These are phyloP conservation scores for Intellagama lesueurii DNA, from an alignment of 2,797 vertebrate genomes.

Conservation along the genomic window DNA sequence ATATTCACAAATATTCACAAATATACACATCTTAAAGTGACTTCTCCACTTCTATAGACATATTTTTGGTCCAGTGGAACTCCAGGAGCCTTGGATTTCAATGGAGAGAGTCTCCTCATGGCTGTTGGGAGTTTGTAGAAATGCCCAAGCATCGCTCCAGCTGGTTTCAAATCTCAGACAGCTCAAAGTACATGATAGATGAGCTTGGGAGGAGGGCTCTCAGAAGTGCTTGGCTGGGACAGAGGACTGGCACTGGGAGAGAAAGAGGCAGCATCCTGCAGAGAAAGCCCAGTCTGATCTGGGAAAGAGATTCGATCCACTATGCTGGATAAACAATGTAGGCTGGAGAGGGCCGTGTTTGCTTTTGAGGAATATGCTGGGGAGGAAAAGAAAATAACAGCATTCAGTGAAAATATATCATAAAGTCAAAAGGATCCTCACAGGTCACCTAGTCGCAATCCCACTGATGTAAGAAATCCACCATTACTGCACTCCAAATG, in stretches of 20 bases:
- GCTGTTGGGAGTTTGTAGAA: background rate
- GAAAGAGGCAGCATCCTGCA: conserved; percentile 76
- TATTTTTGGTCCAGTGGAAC: conserved; percentile 36
- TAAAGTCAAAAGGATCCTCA: background rate
- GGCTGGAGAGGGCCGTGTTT: conserved; percentile 86
- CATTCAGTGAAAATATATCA: background rate
- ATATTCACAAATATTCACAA: conserved; percentile 75
- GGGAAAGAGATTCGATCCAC: conserved; percentile 92
- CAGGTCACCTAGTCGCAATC: background rate
- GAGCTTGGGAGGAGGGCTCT: conserved; percentile 83
- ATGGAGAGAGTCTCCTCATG: background rate
- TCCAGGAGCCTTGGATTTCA: conserved; percentile 23
- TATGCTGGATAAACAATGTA: conserved; percentile 96
- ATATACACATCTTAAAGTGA: conserved; percentile 80
- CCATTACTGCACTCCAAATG: background rate
- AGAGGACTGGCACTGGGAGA: conserved; percentile 84
- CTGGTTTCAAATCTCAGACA: conserved; percentile 25
- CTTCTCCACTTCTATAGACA: conserved; percentile 77
- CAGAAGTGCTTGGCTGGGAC: conserved; percentile 88
- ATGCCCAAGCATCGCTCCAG: background rate
- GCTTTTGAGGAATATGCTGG: conserved; percentile 81
- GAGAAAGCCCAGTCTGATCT: conserved; percentile 77
- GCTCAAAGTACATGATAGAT: conserved; percentile 94
- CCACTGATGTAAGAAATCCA: background rate
- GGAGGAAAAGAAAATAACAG: conserved; percentile 24